A percentile compares a stretch with the other conserved stretches of the same genome.
Conservation (phyloP, 2,888 invertebrate genomes). For the Nineta flava region DNA sequence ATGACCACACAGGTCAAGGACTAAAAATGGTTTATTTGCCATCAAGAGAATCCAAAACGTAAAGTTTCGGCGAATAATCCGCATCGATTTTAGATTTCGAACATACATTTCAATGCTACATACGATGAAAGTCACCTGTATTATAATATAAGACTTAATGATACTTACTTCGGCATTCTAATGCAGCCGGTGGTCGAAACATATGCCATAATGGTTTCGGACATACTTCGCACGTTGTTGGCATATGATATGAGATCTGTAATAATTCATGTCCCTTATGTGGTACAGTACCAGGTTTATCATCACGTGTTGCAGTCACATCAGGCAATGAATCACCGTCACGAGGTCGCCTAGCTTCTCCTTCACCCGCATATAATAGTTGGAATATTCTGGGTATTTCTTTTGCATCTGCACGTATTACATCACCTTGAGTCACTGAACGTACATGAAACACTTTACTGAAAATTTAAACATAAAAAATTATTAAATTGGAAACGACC, state of each 20-base stretch:
- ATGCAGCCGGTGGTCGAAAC: constrained; percentile 93
- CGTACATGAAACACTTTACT: constrained; percentile 98
- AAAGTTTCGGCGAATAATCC: too few relatives aligned
- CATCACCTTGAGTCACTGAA: constrained; percentile 97
- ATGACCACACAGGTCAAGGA: too few relatives aligned
- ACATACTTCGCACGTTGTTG: constrained; percentile 95
- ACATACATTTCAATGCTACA: not conserved
- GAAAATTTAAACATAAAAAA: constrained; percentile 18
- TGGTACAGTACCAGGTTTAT: constrained; percentile 46
- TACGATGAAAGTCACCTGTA: not conserved
- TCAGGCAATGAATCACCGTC: constrained; percentile 43
- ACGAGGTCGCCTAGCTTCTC: constrained; percentile 71
- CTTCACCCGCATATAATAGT: constrained; percentile 92
- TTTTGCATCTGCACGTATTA: constrained; percentile 95
- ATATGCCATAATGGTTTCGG: constrained; percentile 94
- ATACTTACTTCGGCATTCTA: constrained; percentile 83
- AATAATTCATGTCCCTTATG: constrained; percentile 93
- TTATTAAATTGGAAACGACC: constrained; percentile 3
- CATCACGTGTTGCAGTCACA: constrained; percentile 35
- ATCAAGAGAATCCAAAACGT: too few relatives aligned
- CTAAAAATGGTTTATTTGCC: too few relatives aligned
- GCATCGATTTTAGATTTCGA: not conserved
- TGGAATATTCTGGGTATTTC: constrained; percentile 98
- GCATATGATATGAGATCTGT: constrained; percentile 94
- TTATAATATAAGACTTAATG: too few relatives aligned